These are phyloP conservation scores for Amphiprion clarkii DNA, from an alignment of 2,797 vertebrate species.

Conservation along the genomic window DNA sequence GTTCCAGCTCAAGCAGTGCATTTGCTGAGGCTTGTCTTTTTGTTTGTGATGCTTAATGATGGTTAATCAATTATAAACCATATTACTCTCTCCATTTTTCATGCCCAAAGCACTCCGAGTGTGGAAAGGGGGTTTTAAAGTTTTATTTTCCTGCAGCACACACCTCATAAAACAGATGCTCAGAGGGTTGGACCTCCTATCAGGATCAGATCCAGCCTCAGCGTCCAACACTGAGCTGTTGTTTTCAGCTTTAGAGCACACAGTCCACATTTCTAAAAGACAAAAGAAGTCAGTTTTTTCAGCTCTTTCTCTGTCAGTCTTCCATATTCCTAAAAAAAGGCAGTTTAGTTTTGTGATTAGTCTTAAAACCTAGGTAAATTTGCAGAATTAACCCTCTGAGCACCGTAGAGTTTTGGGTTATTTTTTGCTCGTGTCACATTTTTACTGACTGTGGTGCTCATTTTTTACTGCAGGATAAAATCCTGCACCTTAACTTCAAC, in stretches of 20 bases:
- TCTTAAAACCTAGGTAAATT: too few species aligned
- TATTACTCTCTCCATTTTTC: conserved; percentile 64
- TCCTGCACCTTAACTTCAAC: too few species aligned
- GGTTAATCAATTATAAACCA: conserved; percentile 75
- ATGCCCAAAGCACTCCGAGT: conserved; percentile 57
- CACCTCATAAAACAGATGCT: conserved; percentile 15
- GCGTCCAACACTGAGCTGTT: too few species aligned
- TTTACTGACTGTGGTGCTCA: too few species aligned
- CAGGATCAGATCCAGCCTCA: background rate
- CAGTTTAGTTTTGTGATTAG: too few species aligned
- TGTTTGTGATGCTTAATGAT: conserved; percentile 77
- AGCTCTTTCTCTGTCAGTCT: too few species aligned
- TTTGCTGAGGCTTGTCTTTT: conserved; percentile 55
- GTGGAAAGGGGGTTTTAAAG: conserved; percentile 42
- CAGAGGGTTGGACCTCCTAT: conserved; percentile 13
- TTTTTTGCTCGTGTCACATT: too few species aligned
- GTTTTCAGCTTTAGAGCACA: background rate
- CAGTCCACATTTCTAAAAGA: background rate
- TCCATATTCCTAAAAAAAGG: too few species aligned
- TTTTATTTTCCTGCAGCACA: conserved; percentile 40
- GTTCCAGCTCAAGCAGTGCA: conserved; percentile 51
- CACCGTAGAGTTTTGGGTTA: too few species aligned
- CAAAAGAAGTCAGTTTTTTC: too few species aligned
- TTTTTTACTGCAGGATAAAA: too few species aligned
- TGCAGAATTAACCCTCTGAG: too few species aligned